Base-by-base conservation (phyloP, 2,113 vertebrate species). In the Cavia aperea region DNA sequence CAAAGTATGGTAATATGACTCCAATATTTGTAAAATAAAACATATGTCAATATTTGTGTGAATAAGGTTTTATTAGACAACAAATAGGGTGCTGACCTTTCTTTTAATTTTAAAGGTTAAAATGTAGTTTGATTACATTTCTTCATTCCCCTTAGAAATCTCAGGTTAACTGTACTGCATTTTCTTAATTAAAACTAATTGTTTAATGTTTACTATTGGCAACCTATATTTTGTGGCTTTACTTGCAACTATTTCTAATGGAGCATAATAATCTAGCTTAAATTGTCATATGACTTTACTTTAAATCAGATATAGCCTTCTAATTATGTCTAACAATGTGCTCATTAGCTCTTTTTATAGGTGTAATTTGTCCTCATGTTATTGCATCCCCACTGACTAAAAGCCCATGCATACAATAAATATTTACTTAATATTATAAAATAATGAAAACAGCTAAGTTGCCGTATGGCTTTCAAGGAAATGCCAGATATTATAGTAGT, bases 341-440 rank as follows among this genome's bases (percentile, higher is more conserved):
- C 73, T 89, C 88, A 82, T 81, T 39, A 86, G 14, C 51, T 62
- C 21, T 81, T 87, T n/a, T 36, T 84, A 68, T 81, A 75, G 4
- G 2, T 56, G 6, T 15, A n/a, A 68, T 65, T 72, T 90, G 36
- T 75, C 6, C 9, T 56, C 18, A 78, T 91, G 29, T 39, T 86
- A 29, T 92, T 94, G 65, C 70, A 33, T 84, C 43, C 60, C n/a
- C 54, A 70, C 24, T 89, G 60, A 68, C 39, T 81, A 88, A 84
- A 95, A 94, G 43, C 51, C 75, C 81, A 65, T 60, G 65, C 39
- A 84, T 26, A 75, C 65, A 92, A 75, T 91, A 89, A 94, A 94
- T 96, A 93, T 90, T 92, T 82, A 89, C 63, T 79, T 73, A 86
- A 46, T 9, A 91, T 70, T 58, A 81, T 72, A 94, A 88, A 94